Evolutionary conservation across 2,113 vertebrate species (phyloP), one percentile per base, ranked within the genome.

Genomic region (Phoenicopterus ruber): DNA sequence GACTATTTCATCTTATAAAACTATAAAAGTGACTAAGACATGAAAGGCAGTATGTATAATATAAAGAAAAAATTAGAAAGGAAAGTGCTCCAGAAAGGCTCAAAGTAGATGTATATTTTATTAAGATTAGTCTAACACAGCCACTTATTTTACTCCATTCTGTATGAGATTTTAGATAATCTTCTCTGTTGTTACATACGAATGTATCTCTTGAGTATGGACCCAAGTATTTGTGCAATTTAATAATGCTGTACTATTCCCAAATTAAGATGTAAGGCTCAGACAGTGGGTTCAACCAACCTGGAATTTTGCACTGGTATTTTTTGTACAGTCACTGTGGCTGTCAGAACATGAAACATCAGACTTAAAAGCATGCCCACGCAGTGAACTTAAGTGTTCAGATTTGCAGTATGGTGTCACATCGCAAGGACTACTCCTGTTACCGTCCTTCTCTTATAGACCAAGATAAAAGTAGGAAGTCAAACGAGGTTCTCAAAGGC

Each of bases 321-420:
- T 85, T 95, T 66, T n/a, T 92, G 44, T 82, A 87, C 91, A 90
- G 74, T 79, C 87, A 92, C 46, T 74, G 52, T 76, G 78, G 71
- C 74, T 93, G 71, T 93, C 78, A 83, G 74, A 88, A 93, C n/a
- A 66, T 46, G 65, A 96, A 97, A 95, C 49, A 86, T 70, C 88
- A 89, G 40, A 71, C n/a, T 87, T 59, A 87, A 93, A 90, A 91
- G 63, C 82, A 96, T 71, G 62, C 38, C 84, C 86, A 80, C 28
- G 57, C 54, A 86, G 79, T 0, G 1, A 83, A 79, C n/a, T 91
- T 90, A 81, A 90, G 91, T 44, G 63, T 55, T 89, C 54, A 74
- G 71, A 76, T 83, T 73, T 94, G 34, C 25, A 94, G 62, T 63
- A 50, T 17, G n/a, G 63, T 18, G 11, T 86, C 69, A 80, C 44